phyloP scores from a whole-genome alignment of 37 sponge, comb jelly and placozoan species.

The Aplysina aerophoba region DNA sequence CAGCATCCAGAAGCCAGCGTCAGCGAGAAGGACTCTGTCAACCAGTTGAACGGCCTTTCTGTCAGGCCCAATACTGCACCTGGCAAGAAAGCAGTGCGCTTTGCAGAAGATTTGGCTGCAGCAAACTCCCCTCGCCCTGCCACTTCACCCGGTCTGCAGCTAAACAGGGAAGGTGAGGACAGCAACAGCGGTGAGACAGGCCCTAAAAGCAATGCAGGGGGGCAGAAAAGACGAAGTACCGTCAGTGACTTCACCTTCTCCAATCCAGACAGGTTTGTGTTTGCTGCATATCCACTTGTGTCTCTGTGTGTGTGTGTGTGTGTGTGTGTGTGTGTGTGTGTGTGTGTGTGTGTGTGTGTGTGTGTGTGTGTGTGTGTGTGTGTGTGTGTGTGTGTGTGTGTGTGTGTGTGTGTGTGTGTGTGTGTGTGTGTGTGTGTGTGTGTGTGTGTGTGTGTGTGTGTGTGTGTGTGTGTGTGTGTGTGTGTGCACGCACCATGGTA shows the following conservation, averaged over 20 bases:
- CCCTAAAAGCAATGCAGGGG: not conserved
- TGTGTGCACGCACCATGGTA: too few relatives aligned
- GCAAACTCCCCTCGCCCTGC: conserved; percentile 11
- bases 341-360: too few relatives aligned
- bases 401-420: too few relatives aligned
- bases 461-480: too few relatives aligned
- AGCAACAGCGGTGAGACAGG: not conserved
- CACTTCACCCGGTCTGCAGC: conserved; percentile 1
- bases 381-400: too few relatives aligned
- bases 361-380: too few relatives aligned
- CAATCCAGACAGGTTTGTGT: conserved; percentile 6
- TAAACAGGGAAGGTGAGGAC: not conserved
- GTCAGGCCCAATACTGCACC: conserved; percentile 31
- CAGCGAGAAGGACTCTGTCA: not conserved
- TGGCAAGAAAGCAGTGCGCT: conserved; percentile 67
- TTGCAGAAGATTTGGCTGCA: conserved; percentile 34
- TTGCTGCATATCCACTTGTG: not conserved
- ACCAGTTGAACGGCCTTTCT: not conserved
- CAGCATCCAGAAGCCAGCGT: not conserved
- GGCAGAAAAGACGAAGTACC: conserved; percentile 15
- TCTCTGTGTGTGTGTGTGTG: not conserved
- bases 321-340: too few relatives aligned
- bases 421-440: too few relatives aligned
- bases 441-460: too few relatives aligned
- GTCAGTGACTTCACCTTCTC: not conserved